Conservation (phyloP, 2,797 vertebrate genomes). For the Protonibea diacanthus region DNA sequence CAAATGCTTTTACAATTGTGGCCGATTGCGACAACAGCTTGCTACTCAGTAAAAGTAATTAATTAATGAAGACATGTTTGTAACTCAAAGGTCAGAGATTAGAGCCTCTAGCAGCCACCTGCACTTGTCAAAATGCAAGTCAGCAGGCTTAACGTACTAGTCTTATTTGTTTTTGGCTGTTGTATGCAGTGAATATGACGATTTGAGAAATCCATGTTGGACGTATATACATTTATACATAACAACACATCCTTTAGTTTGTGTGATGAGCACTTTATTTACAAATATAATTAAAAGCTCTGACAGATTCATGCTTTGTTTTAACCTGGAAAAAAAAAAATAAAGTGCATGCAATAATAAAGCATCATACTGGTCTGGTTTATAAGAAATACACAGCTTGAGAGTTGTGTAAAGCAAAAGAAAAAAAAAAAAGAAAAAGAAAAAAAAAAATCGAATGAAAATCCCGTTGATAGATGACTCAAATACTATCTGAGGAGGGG, state of each 20-base stretch:
- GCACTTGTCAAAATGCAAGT: not conserved
- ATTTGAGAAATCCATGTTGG: not conserved
- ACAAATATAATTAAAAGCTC: slow-evolving; percentile 99
- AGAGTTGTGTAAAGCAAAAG: slow-evolving; percentile 91
- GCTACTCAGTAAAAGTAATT: not conserved
- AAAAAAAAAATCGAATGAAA: slow-evolving; percentile 72
- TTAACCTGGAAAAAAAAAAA: slow-evolving; percentile 93
- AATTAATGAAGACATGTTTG: not conserved
- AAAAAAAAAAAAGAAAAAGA: slow-evolving; percentile 36
- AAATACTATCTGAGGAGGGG: slow-evolving; percentile 83
- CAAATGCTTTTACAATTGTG: too few relatives aligned
- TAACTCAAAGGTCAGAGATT: not conserved
- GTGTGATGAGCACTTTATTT: slow-evolving; percentile 99
- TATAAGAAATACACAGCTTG: slow-evolving; percentile 96
- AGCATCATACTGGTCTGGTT: slow-evolving; percentile 89
- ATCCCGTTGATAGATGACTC: slow-evolving; percentile 84
- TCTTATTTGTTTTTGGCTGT: not conserved
- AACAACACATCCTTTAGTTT: slow-evolving; percentile 42
- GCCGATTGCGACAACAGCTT: too few relatives aligned
- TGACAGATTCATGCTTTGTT: slow-evolving; percentile 97
- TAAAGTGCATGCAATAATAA: slow-evolving; percentile 99
- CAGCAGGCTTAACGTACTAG: not conserved
- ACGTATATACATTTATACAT: not conserved
- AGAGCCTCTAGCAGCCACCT: not conserved
- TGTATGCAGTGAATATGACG: not conserved